Evolutionary conservation across 2,797 vertebrate genomes (phyloP), one percentile per base, ranked within the genome.

Genomic region (Propithecus perrieri): DNA sequence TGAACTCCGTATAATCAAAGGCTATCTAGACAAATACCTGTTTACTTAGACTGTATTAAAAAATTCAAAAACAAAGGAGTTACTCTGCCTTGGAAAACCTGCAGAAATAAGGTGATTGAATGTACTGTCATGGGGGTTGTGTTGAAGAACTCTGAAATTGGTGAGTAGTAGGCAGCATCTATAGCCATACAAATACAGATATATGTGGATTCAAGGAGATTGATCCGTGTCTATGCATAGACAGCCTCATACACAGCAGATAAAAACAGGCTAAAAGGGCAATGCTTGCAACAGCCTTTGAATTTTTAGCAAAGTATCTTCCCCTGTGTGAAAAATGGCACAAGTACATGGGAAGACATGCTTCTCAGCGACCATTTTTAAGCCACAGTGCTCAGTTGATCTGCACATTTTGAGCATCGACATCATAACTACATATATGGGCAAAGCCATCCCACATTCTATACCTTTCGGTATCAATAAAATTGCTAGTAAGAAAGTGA

Each of bases 1-100:
- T 79, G n/a, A 14, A 65, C 50, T 97, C 91, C 88, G 65, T 85
- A 85, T 72, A 96, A 86, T 5, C 97, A 63, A 92, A 91, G 33
- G 11, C 75, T 96, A 22, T 50, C 53, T 26, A 76, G 85, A 76
- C 30, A 91, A 91, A 92, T 41, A 85, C 12, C 14, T 87, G 74
- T 72, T 97, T 97, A 78, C 17, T 72, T 91, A 93, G 1, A 4
- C 69, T 93, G 57, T 67, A 46, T 53, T 57, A 85, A 59, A n/a
- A 80, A 0, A 0, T 63, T 43, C 85, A 97, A 96, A 90, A n/a
- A 1, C 8, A 80, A n/a, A 65, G 81, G 28, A 98, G 96, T 92
- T 96, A 20, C 67, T 95, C 55, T 78, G 41, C 26, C 30, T 76
- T 78, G 15, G 22, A 96, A 91, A 81, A 80, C 13, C 33, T 41